These are phyloP conservation scores for Andrena camellia DNA, from an alignment of 2,888 invertebrate species.

Conservation along the genomic window DNA sequence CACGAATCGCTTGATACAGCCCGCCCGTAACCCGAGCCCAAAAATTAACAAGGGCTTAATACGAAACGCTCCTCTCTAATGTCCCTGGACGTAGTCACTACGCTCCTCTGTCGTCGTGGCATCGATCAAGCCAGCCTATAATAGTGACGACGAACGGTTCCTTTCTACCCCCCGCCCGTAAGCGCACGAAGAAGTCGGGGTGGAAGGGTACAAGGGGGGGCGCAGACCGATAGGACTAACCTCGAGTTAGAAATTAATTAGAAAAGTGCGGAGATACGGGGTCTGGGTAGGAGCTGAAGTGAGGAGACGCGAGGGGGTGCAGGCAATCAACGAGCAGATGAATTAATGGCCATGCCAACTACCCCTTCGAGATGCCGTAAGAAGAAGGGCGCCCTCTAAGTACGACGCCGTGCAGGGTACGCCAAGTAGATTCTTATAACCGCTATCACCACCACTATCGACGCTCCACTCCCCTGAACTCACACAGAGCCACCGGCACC, in stretches of 20 bases:
- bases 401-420: slow-evolving; percentile 63
- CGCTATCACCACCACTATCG: slow-evolving; percentile 58
- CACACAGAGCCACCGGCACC: slow-evolving; percentile 20
- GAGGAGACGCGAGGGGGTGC: slow-evolving; percentile 61
- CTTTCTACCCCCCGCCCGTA: slow-evolving; percentile 40
- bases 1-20: slow-evolving; percentile 29
- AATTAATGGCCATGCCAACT: slow-evolving; percentile 83
- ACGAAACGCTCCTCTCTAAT: slow-evolving; percentile 19
- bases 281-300: slow-evolving; percentile 45
- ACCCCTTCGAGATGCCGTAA: slow-evolving; percentile 78
- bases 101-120: slow-evolving; percentile 55
- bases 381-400: slow-evolving; percentile 67
- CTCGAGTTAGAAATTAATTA: slow-evolving; percentile 83
- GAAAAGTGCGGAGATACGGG: slow-evolving; percentile 79
- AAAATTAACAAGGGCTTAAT: slow-evolving; percentile 43
- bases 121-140: slow-evolving; percentile 72
- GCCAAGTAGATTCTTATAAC: slow-evolving; percentile 74
- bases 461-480: slow-evolving; percentile 26
- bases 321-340: slow-evolving; percentile 83
- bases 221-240: slow-evolving; percentile 68
- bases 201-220: slow-evolving; percentile 36
- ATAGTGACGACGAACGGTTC: slow-evolving; percentile 71
- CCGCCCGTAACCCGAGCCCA: slow-evolving; percentile 36
- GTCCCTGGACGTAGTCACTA: slow-evolving; percentile 35
- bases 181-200: slow-evolving; percentile 37